Conservation (phyloP, 2,113 vertebrate species). For the Callipepla californica region DNA sequence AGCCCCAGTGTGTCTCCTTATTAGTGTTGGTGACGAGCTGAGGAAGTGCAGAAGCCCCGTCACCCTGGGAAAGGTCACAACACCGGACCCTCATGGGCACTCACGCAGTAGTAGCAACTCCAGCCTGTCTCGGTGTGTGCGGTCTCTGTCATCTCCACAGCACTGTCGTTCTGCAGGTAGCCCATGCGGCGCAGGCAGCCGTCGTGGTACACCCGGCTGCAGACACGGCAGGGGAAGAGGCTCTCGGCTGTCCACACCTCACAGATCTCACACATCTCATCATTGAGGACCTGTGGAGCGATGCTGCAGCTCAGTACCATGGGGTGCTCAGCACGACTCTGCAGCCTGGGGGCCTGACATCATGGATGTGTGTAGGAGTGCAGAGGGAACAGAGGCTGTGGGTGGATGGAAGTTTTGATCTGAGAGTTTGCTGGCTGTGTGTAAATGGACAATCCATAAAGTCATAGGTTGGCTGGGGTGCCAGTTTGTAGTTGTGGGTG, state of each 20-base stretch:
- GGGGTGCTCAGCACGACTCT: not conserved
- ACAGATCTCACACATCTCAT: constrained; percentile 96
- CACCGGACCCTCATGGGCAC: constrained; percentile 3
- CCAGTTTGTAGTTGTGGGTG: not conserved
- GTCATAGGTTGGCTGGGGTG: not conserved
- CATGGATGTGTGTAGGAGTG: not conserved
- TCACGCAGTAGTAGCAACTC: constrained; percentile 98
- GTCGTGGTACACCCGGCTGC: constrained; percentile 92
- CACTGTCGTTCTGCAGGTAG: constrained; percentile 84
- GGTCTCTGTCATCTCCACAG: constrained; percentile 86
- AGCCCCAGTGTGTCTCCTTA: not conserved
- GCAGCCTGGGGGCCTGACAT: not conserved
- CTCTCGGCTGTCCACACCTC: constrained; percentile 97
- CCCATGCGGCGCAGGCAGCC: constrained; percentile 95
- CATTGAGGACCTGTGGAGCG: constrained; percentile 82
- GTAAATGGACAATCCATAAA: not conserved
- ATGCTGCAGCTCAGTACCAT: not conserved
- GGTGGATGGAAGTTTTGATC: not conserved
- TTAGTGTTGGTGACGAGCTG: not conserved
- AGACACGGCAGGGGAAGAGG: constrained; percentile 92
- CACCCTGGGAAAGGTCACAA: rapidly evolving
- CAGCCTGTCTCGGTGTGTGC: constrained; percentile 91
- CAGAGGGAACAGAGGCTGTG: not conserved
- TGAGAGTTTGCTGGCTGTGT: not conserved
- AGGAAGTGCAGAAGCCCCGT: not conserved